Conservation (phyloP, 2,888 invertebrate species). For the Oligia strigilis region DNA sequence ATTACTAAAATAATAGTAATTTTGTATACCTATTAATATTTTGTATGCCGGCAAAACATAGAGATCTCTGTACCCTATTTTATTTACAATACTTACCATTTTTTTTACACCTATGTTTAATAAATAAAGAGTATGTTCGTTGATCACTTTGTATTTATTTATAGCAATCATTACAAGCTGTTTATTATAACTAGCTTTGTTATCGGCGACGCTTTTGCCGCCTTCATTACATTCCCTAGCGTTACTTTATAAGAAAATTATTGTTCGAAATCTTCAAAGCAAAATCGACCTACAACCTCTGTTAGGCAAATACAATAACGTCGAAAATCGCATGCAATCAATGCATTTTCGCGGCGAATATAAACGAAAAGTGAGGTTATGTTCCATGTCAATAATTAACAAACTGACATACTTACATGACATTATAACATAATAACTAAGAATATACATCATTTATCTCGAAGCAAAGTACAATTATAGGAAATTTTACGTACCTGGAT, state of each 20-base stretch:
- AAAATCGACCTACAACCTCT: constrained; percentile 21
- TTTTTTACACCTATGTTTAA: background rate
- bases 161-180: background rate
- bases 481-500: constrained; percentile 77
- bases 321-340: constrained; percentile 35
- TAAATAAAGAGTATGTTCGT: background rate
- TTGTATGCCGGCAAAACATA: background rate
- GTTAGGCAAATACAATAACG: constrained; percentile 2
- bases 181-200: background rate
- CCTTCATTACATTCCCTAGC: constrained; percentile 21
- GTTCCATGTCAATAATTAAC: constrained; percentile 61
- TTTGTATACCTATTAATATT: too few species aligned
- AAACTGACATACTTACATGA: constrained; percentile 52
- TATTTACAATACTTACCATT: background rate
- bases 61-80: background rate
- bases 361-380: constrained; percentile 57
- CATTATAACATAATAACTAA: constrained; percentile 22
- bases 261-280: constrained; percentile 11
- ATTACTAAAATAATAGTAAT: background rate
- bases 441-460: background rate
- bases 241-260: constrained; percentile 2
- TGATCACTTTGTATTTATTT: background rate
- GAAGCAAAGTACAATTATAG: background rate
- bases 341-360: constrained; percentile 57
- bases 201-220: constrained; percentile 37